Evolutionary conservation across 2,113 vertebrate species (phyloP).

Genomic region (Redunca redunca): DNA sequence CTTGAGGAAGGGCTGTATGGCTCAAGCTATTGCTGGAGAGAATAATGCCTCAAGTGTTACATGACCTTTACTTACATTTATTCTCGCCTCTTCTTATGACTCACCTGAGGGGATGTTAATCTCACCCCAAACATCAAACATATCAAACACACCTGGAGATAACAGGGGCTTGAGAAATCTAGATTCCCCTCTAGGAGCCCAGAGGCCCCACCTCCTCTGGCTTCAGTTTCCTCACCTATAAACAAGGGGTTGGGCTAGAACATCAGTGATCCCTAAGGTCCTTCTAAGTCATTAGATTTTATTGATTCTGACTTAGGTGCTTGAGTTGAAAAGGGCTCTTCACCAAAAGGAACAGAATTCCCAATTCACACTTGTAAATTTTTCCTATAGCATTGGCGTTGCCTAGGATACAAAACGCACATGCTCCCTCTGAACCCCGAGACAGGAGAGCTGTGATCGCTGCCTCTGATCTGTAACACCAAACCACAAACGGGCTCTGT

Average conservation of each 20-base stretch:
- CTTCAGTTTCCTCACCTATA: neutral
- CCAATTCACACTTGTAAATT: neutral
- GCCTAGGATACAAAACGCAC: slow-evolving; percentile 6
- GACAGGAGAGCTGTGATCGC: neutral
- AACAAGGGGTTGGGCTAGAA: neutral
- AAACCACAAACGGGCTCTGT: neutral
- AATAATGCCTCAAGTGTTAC: neutral
- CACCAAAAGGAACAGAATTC: slow-evolving; percentile 5
- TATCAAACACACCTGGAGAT: slow-evolving; percentile 23
- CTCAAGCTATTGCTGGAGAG: neutral
- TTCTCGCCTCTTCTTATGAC: neutral
- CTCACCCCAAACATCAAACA: neutral
- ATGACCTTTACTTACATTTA: neutral
- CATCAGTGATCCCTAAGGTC: neutral
- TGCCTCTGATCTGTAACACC: neutral
- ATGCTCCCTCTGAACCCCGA: neutral
- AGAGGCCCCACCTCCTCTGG: neutral
- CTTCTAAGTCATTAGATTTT: neutral
- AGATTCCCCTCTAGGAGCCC: neutral
- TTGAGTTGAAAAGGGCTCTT: neutral
- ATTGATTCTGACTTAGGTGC: neutral
- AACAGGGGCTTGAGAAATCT: neutral
- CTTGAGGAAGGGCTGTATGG: neutral
- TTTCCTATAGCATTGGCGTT: neutral
- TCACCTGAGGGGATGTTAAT: neutral